Conservation (phyloP, 2,113 vertebrate genomes). For the Sylvilagus bachmani region DNA sequence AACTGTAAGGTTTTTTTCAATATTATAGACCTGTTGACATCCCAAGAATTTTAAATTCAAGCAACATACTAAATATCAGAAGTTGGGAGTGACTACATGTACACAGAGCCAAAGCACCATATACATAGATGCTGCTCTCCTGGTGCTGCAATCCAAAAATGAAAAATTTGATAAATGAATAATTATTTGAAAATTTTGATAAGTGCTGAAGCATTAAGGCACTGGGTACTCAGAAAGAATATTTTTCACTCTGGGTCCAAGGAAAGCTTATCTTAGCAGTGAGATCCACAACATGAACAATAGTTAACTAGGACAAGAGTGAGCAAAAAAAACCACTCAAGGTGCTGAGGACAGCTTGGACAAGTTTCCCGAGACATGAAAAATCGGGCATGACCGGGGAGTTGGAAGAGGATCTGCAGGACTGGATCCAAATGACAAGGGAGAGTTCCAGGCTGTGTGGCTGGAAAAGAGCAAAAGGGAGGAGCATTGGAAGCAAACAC, state of each 20-base stretch:
- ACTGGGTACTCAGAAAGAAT: not conserved
- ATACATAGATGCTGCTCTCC: not conserved
- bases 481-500: not conserved
- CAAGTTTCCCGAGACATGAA: not conserved
- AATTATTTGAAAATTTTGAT: not conserved
- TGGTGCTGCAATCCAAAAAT: not conserved
- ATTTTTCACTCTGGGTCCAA: not conserved
- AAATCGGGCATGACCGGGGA: no score
- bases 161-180: not conserved
- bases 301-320: not conserved
- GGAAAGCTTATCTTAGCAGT: not conserved
- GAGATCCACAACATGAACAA: not conserved
- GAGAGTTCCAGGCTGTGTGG: accelerated
- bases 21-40: not conserved
- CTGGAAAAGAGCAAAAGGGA: not conserved
- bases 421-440: not conserved
- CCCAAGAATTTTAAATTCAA: not conserved
- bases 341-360: not conserved
- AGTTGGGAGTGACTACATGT: not conserved
- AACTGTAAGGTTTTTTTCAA: not conserved
- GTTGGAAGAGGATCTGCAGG: not conserved
- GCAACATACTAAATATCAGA: not conserved
- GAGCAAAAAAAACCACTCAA: not conserved
- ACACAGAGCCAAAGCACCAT: not conserved
- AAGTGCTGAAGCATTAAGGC: not conserved